phyloP scores from a whole-genome alignment of 2,888 invertebrate genomes.

The Unio delphinus region DNA sequence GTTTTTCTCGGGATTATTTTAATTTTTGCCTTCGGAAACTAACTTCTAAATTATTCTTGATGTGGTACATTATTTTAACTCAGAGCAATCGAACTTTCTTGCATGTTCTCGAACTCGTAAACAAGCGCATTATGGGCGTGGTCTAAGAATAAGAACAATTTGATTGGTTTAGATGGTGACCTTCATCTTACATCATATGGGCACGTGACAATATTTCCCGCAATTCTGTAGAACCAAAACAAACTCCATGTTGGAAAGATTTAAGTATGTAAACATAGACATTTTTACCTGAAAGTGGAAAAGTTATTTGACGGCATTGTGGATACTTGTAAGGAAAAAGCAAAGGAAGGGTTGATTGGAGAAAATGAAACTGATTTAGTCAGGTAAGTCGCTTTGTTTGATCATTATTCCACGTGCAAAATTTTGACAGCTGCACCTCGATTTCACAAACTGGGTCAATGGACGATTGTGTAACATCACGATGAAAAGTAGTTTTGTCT shows the following conservation, averaged over 20 bases:
- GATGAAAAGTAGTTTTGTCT: no score
- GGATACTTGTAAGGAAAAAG: conserved; percentile 32
- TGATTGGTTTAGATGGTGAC: conserved; percentile 11
- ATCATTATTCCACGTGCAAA: background rate
- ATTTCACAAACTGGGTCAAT: no score
- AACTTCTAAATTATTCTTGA: no score
- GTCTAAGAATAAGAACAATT: background rate
- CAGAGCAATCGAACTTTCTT: no score
- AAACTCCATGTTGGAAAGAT: conserved; percentile 49
- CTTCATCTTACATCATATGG: conserved; percentile 16
- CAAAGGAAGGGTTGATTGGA: conserved; percentile 33
- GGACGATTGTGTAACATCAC: no score
- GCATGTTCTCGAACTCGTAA: no score
- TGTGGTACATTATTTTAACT: no score
- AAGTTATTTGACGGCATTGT: conserved; percentile 12
- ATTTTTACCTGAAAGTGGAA: conserved; percentile 4
- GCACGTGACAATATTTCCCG: conserved; percentile 48
- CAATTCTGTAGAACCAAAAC: conserved; percentile 53
- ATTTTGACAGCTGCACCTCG: no score
- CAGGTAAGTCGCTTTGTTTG: conserved; percentile 23
- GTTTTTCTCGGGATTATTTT: no score
- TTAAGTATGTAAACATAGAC: conserved; percentile 41
- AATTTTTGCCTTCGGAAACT: no score
- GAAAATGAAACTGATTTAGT: conserved; percentile 30
- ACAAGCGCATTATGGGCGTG: no score